phyloP scores from a whole-genome alignment of 2,888 invertebrate genomes.

The Metopia argyrocephala region DNA sequence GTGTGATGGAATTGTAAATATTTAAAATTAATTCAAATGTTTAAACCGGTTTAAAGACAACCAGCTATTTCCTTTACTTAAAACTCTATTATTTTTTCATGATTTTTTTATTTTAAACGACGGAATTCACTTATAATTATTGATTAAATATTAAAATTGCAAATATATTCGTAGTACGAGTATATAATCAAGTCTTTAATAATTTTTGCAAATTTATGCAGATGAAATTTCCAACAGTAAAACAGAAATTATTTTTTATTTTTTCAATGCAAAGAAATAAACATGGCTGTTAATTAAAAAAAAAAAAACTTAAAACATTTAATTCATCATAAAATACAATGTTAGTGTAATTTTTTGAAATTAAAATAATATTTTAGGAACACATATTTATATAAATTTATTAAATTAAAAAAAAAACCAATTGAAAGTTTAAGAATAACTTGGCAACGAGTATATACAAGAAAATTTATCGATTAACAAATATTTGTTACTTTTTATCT shows the following conservation, averaged over 20 bases:
- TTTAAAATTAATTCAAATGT: background rate
- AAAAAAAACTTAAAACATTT: too few relatives aligned
- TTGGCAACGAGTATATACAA: too few relatives aligned
- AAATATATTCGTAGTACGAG: too few relatives aligned
- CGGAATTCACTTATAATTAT: background rate
- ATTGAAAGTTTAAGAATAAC: too few relatives aligned
- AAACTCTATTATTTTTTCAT: background rate
- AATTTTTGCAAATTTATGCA: slow-evolving; percentile 28
- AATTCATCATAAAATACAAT: too few relatives aligned
- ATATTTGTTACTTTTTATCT: too few relatives aligned
- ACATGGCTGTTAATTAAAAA: background rate
- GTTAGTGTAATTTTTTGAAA: too few relatives aligned
- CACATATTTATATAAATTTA: too few relatives aligned
- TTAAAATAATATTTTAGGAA: too few relatives aligned
- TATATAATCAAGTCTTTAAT: background rate
- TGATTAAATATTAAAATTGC: too few relatives aligned
- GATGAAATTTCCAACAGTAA: background rate
- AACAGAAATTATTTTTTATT: background rate
- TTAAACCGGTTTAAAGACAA: slow-evolving; percentile 5
- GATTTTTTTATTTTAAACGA: background rate
- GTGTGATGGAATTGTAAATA: slow-evolving; percentile 15
- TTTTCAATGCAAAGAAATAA: background rate
- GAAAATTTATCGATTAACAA: too few relatives aligned
- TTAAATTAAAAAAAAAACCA: too few relatives aligned
- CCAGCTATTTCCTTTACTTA: slow-evolving; percentile 9